A percentile compares a stretch with the other conserved stretches of the same genome.
Conservation (phyloP, 2,797 vertebrate genomes). For the Lepus townsendii region DNA sequence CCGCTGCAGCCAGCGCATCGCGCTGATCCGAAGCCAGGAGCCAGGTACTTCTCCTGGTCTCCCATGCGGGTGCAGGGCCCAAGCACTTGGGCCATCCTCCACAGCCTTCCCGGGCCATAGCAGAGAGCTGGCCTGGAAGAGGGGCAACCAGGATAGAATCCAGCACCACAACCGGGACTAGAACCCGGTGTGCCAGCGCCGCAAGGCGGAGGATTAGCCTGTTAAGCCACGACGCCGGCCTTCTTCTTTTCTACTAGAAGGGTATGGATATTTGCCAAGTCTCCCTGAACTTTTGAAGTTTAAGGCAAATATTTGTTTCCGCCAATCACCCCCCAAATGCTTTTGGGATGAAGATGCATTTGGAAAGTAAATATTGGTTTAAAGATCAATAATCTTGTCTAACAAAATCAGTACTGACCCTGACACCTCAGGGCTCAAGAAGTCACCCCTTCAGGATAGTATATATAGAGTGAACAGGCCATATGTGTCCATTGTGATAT, state of each 20-base stretch:
- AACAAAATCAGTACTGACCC: constrained; percentile 17
- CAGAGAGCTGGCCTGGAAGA: too few relatives aligned
- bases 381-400: background rate
- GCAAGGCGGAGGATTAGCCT: too few relatives aligned
- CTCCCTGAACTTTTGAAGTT: background rate
- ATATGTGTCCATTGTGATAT: background rate
- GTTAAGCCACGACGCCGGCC: too few relatives aligned
- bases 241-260: background rate
- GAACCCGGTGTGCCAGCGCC: too few relatives aligned
- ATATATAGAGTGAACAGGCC: background rate
- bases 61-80: too few relatives aligned
- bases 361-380: constrained; percentile 13
- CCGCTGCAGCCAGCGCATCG: too few relatives aligned
- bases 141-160: too few relatives aligned
- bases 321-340: background rate
- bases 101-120: too few relatives aligned
- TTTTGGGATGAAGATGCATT: constrained; percentile 14
- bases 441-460: background rate
- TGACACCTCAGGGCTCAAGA: background rate
- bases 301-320: background rate
- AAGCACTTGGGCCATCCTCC: too few relatives aligned
- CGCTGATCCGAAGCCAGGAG: too few relatives aligned
- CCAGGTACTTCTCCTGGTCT: too few relatives aligned
- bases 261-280: background rate
- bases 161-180: too few relatives aligned